phyloP scores from a whole-genome alignment of 2,113 vertebrate genomes.

The Gambusia affinis region DNA sequence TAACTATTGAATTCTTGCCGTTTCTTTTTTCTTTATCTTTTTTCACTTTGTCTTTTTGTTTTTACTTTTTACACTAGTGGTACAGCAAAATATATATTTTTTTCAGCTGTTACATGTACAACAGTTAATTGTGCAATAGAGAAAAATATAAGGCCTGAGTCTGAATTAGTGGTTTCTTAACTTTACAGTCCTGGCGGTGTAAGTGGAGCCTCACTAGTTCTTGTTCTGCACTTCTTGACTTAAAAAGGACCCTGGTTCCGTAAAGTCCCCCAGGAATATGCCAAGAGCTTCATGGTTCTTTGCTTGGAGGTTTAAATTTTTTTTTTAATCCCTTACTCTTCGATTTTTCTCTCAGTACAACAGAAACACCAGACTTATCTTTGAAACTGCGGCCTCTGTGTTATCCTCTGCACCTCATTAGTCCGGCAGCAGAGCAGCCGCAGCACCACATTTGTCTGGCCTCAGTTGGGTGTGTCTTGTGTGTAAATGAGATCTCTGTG shows the following conservation, averaged over 20 bases:
- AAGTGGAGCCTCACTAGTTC: constrained; percentile 82
- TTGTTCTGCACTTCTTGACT: constrained; percentile 84
- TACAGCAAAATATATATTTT: constrained; percentile 99
- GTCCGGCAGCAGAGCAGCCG: constrained; percentile 74
- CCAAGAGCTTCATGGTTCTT: constrained; percentile 79
- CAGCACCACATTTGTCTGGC: constrained; percentile 89
- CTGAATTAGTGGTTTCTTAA: constrained; percentile 95
- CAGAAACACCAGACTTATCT: constrained; percentile 78
- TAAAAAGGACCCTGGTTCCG: constrained; percentile 85
- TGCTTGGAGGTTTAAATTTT: constrained; percentile 42
- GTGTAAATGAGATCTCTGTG: constrained; percentile 69
- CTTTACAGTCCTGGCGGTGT: constrained; percentile 88
- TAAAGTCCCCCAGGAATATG: constrained; percentile 84
- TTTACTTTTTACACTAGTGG: constrained; percentile 93
- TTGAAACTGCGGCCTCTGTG: constrained; percentile 72
- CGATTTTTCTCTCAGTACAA: constrained; percentile 57
- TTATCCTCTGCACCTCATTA: constrained; percentile 64
- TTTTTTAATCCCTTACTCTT: constrained; percentile 53
- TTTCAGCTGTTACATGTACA: constrained; percentile 97
- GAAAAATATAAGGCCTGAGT: constrained; percentile 99
- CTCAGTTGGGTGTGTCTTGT: constrained; percentile 77
- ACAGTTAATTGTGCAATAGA: constrained; percentile 99
- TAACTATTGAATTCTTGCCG: constrained; percentile 88
- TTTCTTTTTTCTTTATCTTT: constrained; percentile 71
- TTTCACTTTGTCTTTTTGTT: constrained; percentile 24